Conservation (phyloP, 64 coral and sea anemone species). For the Pocillopora damicornis region DNA sequence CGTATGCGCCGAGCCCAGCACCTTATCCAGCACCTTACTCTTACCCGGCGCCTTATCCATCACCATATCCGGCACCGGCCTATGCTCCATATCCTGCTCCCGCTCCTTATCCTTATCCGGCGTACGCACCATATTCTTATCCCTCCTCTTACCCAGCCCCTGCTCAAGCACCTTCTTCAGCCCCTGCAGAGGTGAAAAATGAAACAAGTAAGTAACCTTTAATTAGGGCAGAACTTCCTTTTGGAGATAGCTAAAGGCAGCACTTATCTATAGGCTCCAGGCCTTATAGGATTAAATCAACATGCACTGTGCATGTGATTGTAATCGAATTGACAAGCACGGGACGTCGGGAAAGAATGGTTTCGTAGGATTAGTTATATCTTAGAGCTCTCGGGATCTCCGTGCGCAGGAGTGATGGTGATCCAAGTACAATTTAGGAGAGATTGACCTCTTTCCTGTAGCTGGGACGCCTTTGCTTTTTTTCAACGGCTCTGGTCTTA, state of each 20-base stretch:
- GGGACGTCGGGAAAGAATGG: too few relatives aligned
- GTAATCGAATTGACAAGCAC: too few relatives aligned
- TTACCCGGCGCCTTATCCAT: constrained; percentile 28
- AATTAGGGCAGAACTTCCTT: neutral
- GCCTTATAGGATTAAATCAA: too few relatives aligned
- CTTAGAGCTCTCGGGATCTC: too few relatives aligned
- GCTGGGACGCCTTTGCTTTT: too few relatives aligned
- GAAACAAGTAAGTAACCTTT: neutral
- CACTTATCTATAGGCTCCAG: too few relatives aligned
- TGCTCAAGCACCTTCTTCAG: constrained; percentile 13
- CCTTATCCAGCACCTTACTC: neutral
- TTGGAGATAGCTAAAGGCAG: neutral
- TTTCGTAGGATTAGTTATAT: too few relatives aligned
- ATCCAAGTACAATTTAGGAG: too few relatives aligned
- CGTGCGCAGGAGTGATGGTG: too few relatives aligned
- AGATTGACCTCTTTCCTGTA: too few relatives aligned
- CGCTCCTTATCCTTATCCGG: constrained; percentile 13
- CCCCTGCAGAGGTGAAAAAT: neutral
- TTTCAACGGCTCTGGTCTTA: too few relatives aligned
- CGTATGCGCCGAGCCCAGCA: neutral
- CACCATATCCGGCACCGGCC: constrained; percentile 13
- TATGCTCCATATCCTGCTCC: constrained; percentile 8
- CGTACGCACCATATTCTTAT: constrained; percentile 27
- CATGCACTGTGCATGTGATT: too few relatives aligned
- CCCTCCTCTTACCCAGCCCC: constrained; percentile 3